Base-by-base conservation (phyloP, 2,888 invertebrate genomes). In the Anoncus sp. region DNA sequence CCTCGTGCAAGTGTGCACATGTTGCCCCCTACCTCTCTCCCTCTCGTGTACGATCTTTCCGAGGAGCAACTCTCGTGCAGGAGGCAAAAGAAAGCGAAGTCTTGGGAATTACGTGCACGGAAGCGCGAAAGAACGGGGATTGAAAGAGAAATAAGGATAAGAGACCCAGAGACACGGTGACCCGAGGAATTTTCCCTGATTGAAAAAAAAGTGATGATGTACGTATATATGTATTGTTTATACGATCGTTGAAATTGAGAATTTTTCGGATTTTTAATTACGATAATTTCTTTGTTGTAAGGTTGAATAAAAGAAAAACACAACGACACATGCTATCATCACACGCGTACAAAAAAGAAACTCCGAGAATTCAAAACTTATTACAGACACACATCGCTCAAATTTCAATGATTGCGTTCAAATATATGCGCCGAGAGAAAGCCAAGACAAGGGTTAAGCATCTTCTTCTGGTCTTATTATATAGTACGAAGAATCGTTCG, bases 21-120 rank as follows among this genome's bases (percentile, higher is more conserved):
- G 47, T 47, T 24, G 53, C 59, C 70, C 63, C 62, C 53, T 65
- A 65, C 18, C 51, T 51, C 51, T 22, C 51, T 22, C 27, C 18
- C 2, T n/a, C 67, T 31, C 35, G 31, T 55, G 27, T 18, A 55
- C 67, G 60, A 60, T 65, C 47, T 71, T 69, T 24, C 24, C 51
- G 55, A 49, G 27, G n/a, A 49, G 43, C 53, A 55, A 60, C 57
- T 74, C 53, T 72, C 72, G 63, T 65, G 72, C 59, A 40, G 47
- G 20, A 66, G 62, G 80, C 62, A 76, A 80, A 81, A 78, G 81
- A 81, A 81, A 81, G 81, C 81, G 81, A 81, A 81, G 80, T 76
- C 78, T 65, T 70, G 55, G 59, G 75, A 75, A 71, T 67, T 75
- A 75, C 78, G 74, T 57, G 62, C 71, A 67, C 71, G 78, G 71